Conservation (phyloP, 2,888 invertebrate genomes). For the Euplexia lucipara region DNA sequence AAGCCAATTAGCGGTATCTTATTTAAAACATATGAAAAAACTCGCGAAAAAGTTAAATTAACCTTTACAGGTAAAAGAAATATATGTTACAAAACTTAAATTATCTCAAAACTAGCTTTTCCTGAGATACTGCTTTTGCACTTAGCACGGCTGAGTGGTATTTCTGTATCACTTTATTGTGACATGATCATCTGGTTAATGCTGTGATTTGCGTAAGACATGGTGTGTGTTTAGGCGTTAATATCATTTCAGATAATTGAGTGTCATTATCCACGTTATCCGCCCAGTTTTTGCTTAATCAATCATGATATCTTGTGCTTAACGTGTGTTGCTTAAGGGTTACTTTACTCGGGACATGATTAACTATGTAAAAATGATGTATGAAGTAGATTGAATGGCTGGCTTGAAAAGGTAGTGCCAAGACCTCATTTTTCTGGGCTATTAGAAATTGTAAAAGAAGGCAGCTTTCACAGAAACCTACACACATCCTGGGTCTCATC, state of each 20-base stretch:
- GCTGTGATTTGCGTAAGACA: slow-evolving; percentile 62
- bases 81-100: no score
- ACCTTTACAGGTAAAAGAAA: no score
- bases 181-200: slow-evolving; percentile 47
- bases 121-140: background rate
- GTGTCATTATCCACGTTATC: slow-evolving; percentile 55
- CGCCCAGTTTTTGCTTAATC: slow-evolving; percentile 57
- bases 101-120: no score
- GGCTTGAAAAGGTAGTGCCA: slow-evolving; percentile 3
- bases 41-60: no score
- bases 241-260: slow-evolving; percentile 61
- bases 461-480: background rate
- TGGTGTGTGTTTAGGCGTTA: slow-evolving; percentile 62
- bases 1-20: no score
- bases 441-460: slow-evolving; percentile 5
- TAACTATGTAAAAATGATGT: slow-evolving; percentile 32
- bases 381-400: slow-evolving; percentile 20
- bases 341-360: slow-evolving; percentile 21
- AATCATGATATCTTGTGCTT: slow-evolving; percentile 46
- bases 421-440: background rate
- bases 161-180: slow-evolving; percentile 14
- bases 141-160: background rate
- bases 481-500: background rate
- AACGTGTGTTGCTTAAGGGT: slow-evolving; percentile 41
- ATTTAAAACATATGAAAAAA: no score